Base-by-base conservation (phyloP, 2,113 vertebrate genomes). In the Corythaixoides concolor region DNA sequence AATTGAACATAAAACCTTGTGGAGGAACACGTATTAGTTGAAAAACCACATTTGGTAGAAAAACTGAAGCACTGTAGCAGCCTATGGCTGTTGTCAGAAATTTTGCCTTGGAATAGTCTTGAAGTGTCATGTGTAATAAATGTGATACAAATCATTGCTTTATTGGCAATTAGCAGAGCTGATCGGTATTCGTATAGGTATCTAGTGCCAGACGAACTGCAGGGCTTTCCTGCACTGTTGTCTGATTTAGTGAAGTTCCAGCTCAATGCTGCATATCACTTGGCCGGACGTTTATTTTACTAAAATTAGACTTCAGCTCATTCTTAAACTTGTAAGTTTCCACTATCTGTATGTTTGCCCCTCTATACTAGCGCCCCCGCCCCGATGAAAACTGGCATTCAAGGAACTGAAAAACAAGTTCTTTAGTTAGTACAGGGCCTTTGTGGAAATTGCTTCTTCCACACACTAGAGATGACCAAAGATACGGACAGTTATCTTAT, bases 351-450 rank as follows among this genome's bases (percentile, higher is more conserved):
- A 7, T 52, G 14, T 63, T 83, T 92, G 15, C 28, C 49, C 12
- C 33, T 59, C 1, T 1, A 3, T 30, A 60, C 13, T n/a, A 43
- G 41, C 12, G 14, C 14, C 5, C 8, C 23, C 23, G 5, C 39
- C 32, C 9, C 37, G n/a, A 35, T 41, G 12, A 72, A 72, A 68
- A 75, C 26, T 85, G 56, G 47, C 12, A 45, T 58, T 66, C 50
- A 59, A 69, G 17, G 18, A 76, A 58, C 45, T 78, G n/a, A 60
- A 59, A 62, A 56, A 7, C 12, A 53, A 76, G 35, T 45, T 72
- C 6, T 74, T 84, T 8, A 24, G 5, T 41, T 52, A 69, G 11
- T 30, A 56, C 5, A 58, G 22, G n/a, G 11, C 47, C 55, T 49
- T 50, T 4, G 0, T 27, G 60, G n/a, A 49, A 77, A 52, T 41